phyloP scores from a whole-genome alignment of 1,140 invertebrate genomes.

The Nasonia vitripennis region DNA sequence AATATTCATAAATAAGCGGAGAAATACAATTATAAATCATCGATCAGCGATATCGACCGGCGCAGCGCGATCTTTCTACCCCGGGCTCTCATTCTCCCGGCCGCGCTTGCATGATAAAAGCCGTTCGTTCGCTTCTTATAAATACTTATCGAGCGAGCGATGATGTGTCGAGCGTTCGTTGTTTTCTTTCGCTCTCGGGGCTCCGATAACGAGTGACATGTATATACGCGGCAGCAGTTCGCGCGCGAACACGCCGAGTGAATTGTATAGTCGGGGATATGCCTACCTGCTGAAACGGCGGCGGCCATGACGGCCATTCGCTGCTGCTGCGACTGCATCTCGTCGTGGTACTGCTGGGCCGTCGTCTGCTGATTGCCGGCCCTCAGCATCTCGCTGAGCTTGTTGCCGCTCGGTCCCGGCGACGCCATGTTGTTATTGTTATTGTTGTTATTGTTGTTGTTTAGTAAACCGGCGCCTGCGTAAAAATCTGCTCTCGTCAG shows the following conservation, averaged over 20 bases:
- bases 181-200: constrained; percentile 7
- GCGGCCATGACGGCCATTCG: constrained; percentile 85
- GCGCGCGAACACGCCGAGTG: too few species aligned
- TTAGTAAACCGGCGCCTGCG: constrained; percentile 77
- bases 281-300: constrained; percentile 78
- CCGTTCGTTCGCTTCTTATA: constrained; percentile 28
- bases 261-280: too few species aligned
- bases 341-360: constrained; percentile 80
- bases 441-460: constrained; percentile 81
- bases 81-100: constrained; percentile 40
- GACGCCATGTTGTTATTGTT: constrained; percentile 81
- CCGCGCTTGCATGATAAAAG: constrained; percentile 30
- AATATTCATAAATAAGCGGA: constrained; percentile 48
- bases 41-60: constrained; percentile 25
- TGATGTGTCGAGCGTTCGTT: constrained; percentile 16
- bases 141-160: constrained; percentile 33
- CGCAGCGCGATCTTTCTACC: constrained; percentile 20
- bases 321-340: constrained; percentile 83
- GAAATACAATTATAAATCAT: constrained; percentile 52
- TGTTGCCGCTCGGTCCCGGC: constrained; percentile 76
- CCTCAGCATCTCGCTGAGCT: constrained; percentile 81
- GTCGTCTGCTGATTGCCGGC: constrained; percentile 72
- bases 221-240: not conserved
- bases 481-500: constrained; percentile 75
- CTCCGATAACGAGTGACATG: constrained; percentile 48